Evolutionary conservation across 2,113 vertebrate genomes (phyloP).

Genomic region (Romanogobio albipinnatus): DNA sequence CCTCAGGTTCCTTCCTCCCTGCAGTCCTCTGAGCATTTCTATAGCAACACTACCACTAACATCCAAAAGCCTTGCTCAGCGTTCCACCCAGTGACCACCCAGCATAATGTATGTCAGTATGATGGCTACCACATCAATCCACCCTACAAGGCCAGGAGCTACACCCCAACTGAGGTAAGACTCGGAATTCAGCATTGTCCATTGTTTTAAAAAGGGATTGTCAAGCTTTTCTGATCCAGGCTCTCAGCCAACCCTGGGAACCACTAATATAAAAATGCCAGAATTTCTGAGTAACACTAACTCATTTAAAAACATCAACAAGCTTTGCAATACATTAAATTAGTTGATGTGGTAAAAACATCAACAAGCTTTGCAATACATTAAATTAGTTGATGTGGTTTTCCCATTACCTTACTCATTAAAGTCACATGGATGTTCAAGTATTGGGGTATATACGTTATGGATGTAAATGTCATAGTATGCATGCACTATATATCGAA

Average conservation of each 20-base stretch:
- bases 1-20: conserved; percentile 35
- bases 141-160: conserved; percentile 58
- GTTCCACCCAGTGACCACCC: conserved; percentile 66
- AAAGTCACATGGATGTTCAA: background rate
- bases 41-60: conserved; percentile 27
- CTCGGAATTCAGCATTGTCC: background rate
- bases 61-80: conserved; percentile 70
- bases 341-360: background rate
- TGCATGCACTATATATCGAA: background rate
- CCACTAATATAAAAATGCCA: background rate
- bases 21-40: conserved; percentile 15
- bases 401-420: background rate
- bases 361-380: background rate
- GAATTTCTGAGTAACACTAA: background rate
- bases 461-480: background rate
- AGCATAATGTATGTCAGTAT: conserved; percentile 44
- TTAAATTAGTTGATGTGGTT: background rate
- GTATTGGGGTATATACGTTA: background rate
- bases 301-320: background rate
- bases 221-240: background rate
- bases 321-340: background rate
- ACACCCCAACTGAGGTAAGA: conserved; percentile 72
- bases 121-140: conserved; percentile 54
- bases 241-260: background rate
- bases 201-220: background rate